Evolutionary conservation across 2,113 vertebrate species (phyloP).

Genomic region (Psittacula cyanocephala): DNA sequence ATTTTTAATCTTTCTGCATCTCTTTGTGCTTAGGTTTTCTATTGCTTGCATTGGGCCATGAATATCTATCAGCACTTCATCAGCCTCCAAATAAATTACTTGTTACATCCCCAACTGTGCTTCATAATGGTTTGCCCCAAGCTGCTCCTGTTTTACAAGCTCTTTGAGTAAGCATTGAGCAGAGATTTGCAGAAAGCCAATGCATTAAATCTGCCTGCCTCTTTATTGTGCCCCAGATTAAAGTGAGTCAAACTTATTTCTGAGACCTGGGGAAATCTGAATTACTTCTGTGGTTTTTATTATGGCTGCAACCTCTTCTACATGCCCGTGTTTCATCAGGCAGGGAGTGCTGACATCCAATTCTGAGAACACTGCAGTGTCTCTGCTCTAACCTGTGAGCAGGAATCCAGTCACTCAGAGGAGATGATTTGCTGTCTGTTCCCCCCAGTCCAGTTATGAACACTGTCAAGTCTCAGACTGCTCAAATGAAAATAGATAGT

Average conservation of each 20-base stretch:
- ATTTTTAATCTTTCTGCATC: neutral
- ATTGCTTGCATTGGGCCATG: neutral
- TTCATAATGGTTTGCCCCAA: neutral
- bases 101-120: neutral
- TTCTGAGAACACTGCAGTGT: neutral
- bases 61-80: slow-evolving; percentile 11
- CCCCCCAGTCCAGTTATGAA: neutral
- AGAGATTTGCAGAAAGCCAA: neutral
- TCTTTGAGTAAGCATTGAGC: neutral
- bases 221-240: neutral
- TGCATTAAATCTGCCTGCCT: neutral
- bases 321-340: rapidly evolving
- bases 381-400: neutral
- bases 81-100: slow-evolving; percentile 11
- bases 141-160: neutral
- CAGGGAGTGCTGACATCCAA: rapidly evolving
- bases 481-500: neutral
- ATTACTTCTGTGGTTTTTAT: neutral
- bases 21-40: neutral
- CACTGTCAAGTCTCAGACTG: neutral
- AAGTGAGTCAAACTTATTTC: neutral
- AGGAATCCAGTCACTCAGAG: neutral
- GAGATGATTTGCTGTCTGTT: neutral
- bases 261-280: neutral
- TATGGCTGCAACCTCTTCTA: neutral